A percentile compares a stretch with the other conserved stretches of the same genome.
These are phyloP conservation scores for Cryptotis parvus DNA, from an alignment of 2,113 vertebrate species.

Conservation along the genomic window DNA sequence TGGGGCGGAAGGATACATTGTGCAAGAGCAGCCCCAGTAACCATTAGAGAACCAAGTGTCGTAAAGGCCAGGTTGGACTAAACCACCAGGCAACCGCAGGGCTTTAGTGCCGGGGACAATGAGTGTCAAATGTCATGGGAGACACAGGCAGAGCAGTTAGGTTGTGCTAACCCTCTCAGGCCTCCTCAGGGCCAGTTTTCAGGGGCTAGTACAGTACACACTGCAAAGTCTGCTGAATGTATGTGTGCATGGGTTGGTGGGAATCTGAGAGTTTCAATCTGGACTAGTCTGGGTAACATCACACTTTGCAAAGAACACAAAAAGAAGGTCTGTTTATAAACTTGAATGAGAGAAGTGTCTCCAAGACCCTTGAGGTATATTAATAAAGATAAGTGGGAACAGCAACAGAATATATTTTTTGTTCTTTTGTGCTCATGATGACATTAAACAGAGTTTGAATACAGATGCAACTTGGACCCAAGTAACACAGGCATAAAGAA, in stretches of 20 bases:
- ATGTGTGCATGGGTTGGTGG: background rate
- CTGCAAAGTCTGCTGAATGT: background rate
- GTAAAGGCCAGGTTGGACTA: background rate
- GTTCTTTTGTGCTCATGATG: slow-evolving; percentile 40
- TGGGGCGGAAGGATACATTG: background rate
- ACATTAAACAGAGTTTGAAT: slow-evolving; percentile 57
- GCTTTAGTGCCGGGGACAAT: background rate
- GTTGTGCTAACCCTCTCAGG: background rate
- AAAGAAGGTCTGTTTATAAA: slow-evolving; percentile 71
- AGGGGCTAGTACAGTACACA: background rate
- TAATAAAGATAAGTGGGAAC: slow-evolving; percentile 74
- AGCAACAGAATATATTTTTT: background rate
- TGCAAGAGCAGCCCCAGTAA: background rate
- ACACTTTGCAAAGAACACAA: slow-evolving; percentile 56
- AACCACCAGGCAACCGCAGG: background rate
- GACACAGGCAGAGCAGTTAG: background rate
- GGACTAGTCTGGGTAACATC: slow-evolving; percentile 49
- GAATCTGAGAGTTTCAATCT: background rate
- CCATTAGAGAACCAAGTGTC: background rate
- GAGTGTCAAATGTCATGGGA: background rate
- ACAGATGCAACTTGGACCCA: background rate
- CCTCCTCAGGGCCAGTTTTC: too few relatives aligned
- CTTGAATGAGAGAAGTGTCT: slow-evolving; percentile 58
- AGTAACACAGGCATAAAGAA: background rate
- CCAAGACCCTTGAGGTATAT: slow-evolving; percentile 58